Evolutionary conservation across 2,888 invertebrate species (phyloP).

Genomic region (Lamproptera curius): DNA sequence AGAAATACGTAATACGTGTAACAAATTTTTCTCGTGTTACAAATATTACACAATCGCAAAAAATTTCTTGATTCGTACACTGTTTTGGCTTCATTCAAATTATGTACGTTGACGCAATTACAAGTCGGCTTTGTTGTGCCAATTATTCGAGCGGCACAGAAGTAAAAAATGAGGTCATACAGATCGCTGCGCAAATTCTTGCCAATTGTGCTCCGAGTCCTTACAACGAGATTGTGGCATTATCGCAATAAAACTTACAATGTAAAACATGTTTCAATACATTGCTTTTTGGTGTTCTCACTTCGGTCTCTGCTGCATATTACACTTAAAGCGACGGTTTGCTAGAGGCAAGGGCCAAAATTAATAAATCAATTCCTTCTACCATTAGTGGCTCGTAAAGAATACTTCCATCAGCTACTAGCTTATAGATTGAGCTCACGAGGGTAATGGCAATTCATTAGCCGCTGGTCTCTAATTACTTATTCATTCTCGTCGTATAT

Average conservation of each 20-base stretch:
- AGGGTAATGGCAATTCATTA: conserved; percentile 6
- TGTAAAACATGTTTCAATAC: too few relatives aligned
- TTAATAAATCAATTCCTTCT: too few relatives aligned
- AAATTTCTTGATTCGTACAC: neutral
- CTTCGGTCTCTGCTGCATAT: too few relatives aligned
- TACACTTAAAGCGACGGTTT: too few relatives aligned
- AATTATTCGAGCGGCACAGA: neutral
- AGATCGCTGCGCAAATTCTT: neutral
- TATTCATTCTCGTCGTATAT: neutral
- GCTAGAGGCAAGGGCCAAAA: too few relatives aligned
- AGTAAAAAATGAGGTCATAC: neutral
- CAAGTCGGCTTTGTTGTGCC: neutral
- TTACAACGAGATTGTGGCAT: too few relatives aligned
- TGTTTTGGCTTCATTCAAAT: neutral
- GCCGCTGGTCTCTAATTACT: neutral
- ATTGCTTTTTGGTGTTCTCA: too few relatives aligned
- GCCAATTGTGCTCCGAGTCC: too few relatives aligned
- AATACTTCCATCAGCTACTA: neutral
- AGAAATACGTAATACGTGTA: conserved; percentile 1
- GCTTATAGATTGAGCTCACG: neutral
- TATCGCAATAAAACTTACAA: too few relatives aligned
- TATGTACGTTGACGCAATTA: neutral
- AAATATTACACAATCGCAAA: neutral
- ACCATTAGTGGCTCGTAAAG: neutral
- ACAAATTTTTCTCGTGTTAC: too few relatives aligned